Conservation (phyloP, 2,888 invertebrate genomes). For the Pachydiplax longipennis region DNA sequence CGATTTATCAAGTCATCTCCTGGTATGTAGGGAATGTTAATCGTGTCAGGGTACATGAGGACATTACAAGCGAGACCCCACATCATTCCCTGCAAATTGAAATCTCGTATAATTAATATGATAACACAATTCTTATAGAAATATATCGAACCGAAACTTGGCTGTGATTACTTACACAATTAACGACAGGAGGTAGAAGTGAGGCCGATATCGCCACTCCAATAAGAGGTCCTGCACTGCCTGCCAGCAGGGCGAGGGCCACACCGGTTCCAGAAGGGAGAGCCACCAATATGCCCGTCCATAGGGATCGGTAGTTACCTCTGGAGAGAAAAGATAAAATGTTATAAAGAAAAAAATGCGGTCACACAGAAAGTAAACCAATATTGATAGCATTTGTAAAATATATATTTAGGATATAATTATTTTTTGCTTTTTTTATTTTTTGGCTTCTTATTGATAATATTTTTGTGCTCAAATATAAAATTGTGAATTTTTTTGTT, state of each 20-base stretch:
- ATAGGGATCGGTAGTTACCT: conserved; percentile 74
- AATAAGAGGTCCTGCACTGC: conserved; percentile 83
- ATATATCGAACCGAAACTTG: neutral
- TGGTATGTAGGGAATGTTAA: conserved; percentile 74
- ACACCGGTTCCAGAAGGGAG: conserved; percentile 81
- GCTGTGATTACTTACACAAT: conserved; percentile 71
- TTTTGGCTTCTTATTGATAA: no score
- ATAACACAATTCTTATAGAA: neutral
- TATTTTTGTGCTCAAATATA: no score
- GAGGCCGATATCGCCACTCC: conserved; percentile 92
- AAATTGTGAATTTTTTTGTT: no score
- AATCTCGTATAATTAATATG: neutral
- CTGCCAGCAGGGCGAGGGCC: conserved; percentile 83
- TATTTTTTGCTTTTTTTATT: no score
- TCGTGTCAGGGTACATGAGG: conserved; percentile 69
- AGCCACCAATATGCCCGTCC: conserved; percentile 81
- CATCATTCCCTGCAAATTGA: conserved; percentile 68
- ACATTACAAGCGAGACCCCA: conserved; percentile 79
- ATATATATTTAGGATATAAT: no score
- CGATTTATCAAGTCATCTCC: conserved; percentile 70
- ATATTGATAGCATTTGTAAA: no score
- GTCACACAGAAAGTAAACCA: no score
- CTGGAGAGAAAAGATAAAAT: conserved; percentile 59
- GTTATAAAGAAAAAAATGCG: neutral
- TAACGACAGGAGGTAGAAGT: conserved; percentile 83